Evolutionary conservation across 2,888 invertebrate species (phyloP).

Genomic region (Gryllus longicercus): DNA sequence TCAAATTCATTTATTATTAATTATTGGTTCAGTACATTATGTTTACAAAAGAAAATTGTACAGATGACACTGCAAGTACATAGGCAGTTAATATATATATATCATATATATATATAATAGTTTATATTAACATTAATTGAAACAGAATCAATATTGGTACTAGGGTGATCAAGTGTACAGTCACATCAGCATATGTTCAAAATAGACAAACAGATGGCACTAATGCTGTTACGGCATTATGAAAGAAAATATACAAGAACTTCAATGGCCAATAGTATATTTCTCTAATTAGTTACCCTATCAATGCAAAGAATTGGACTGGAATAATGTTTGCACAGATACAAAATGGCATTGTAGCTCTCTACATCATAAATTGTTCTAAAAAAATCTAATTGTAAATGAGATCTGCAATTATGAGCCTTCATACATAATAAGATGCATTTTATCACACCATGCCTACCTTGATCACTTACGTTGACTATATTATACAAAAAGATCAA

Average conservation of each 20-base stretch:
- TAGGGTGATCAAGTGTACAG: slow-evolving; percentile 30
- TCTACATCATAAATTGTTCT: slow-evolving; percentile 27
- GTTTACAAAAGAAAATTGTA: slow-evolving; percentile 38
- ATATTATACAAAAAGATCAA: slow-evolving; percentile 31
- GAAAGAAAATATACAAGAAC: slow-evolving; percentile 33
- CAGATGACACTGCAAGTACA: slow-evolving; percentile 37
- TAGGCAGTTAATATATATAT: slow-evolving; percentile 36
- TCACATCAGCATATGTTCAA: slow-evolving; percentile 35
- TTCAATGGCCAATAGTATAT: slow-evolving; percentile 30
- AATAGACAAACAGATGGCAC: slow-evolving; percentile 36
- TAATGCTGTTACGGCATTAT: slow-evolving; percentile 34
- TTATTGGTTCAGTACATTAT: slow-evolving; percentile 38
- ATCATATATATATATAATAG: slow-evolving; percentile 31
- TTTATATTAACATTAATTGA: slow-evolving; percentile 35
- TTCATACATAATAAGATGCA: slow-evolving; percentile 32
- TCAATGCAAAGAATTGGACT: slow-evolving; percentile 28
- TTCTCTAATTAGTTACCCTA: slow-evolving; percentile 24
- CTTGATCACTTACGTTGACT: slow-evolving; percentile 3
- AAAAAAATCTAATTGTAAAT: slow-evolving; percentile 34
- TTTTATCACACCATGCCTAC: slow-evolving; percentile 24
- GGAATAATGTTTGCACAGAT: slow-evolving; percentile 25
- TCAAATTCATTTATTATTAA: slow-evolving; percentile 38
- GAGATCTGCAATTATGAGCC: slow-evolving; percentile 33
- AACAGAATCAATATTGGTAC: slow-evolving; percentile 34
- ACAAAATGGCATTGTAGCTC: slow-evolving; percentile 29